Percentiles rank a stretch among this genome's conserved stretches.
Conservation (phyloP, 92 coral and sea anemone species). For the Palythoa grandis region DNA sequence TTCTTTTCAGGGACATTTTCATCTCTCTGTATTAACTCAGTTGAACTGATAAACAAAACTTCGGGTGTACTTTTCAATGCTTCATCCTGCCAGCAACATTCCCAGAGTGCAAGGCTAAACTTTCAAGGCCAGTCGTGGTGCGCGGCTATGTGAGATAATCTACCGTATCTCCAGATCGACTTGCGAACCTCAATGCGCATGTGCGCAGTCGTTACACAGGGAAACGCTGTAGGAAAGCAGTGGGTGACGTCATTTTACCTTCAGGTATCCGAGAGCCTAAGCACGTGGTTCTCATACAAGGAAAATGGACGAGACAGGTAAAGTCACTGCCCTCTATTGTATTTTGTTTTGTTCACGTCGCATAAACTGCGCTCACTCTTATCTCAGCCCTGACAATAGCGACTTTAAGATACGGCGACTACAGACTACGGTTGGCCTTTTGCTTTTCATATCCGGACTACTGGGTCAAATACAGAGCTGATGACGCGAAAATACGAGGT, state of each 20-base stretch:
- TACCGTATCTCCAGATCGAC: neutral
- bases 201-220: neutral
- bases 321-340: neutral
- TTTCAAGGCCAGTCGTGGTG: neutral
- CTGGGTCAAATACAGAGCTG: no score
- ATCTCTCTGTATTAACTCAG: neutral
- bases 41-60: neutral
- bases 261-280: neutral
- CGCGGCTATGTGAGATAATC: neutral
- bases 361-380: no score
- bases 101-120: neutral
- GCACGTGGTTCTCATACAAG: slow-evolving; percentile 5
- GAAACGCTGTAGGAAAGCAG: neutral
- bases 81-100: neutral
- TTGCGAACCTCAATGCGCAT: neutral
- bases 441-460: no score
- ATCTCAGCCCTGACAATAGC: no score
- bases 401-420: no score
- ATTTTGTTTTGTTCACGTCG: neutral
- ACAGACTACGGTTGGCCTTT: no score
- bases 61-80: neutral
- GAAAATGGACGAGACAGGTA: neutral
- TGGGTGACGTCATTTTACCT: slow-evolving; percentile 33
- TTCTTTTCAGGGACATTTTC: neutral
- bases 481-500: no score